phyloP scores from a whole-genome alignment of 2,797 vertebrate species.

The Thunnus albacares region DNA sequence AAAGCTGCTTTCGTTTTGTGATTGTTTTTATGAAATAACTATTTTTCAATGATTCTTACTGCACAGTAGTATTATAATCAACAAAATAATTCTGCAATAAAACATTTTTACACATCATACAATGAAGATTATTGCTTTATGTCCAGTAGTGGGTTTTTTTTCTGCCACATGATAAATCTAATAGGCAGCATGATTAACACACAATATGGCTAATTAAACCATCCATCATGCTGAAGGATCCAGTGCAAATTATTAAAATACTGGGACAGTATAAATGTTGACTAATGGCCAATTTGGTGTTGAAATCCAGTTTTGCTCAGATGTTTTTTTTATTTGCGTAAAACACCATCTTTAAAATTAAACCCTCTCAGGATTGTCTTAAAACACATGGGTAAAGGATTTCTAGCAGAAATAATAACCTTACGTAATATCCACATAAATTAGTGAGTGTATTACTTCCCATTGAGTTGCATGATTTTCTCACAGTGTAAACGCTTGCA shows the following conservation, averaged over 20 bases:
- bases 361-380: background rate
- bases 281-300: background rate
- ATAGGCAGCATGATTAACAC: background rate
- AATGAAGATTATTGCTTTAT: background rate
- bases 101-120: slow-evolving; percentile 12
- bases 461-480: background rate
- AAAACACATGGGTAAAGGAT: background rate
- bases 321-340: background rate
- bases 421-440: background rate
- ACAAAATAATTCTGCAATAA: slow-evolving; percentile 34
- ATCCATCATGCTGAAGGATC: background rate
- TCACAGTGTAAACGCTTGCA: background rate
- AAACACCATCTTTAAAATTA: slow-evolving; percentile 14
- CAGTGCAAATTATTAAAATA: background rate
- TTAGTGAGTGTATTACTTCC: slow-evolving; percentile 2
- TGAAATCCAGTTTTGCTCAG: background rate
- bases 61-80: slow-evolving; percentile 29
- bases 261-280: background rate
- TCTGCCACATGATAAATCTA: background rate
- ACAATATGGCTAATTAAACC: background rate
- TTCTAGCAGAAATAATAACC: background rate
- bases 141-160: background rate
- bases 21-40: slow-evolving; percentile 77
- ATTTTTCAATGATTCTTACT: slow-evolving; percentile 36
- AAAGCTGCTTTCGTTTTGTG: slow-evolving; percentile 20